Conservation (phyloP, 2,797 vertebrate genomes). For the Acipenser transmontanus region DNA sequence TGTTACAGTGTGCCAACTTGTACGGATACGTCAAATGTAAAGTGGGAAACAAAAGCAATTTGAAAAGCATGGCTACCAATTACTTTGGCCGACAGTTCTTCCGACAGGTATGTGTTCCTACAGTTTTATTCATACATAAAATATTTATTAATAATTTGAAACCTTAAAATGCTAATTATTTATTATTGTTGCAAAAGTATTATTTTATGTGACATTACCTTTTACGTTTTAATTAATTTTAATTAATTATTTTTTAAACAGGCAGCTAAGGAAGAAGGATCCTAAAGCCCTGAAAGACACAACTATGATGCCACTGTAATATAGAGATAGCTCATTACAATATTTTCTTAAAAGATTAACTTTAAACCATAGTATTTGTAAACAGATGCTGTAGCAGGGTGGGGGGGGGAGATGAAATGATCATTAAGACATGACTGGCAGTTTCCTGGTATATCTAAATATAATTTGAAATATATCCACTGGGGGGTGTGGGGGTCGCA, state of each 20-base stretch:
- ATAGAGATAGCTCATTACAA: not conserved
- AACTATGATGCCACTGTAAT: not conserved
- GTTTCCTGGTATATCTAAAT: too few relatives aligned
- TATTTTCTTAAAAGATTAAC: too few relatives aligned
- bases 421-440: too few relatives aligned
- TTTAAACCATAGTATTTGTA: too few relatives aligned
- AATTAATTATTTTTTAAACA: conserved; percentile 30
- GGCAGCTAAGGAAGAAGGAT: conserved; percentile 60
- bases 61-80: conserved; percentile 83
- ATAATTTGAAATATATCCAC: too few relatives aligned
- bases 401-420: too few relatives aligned
- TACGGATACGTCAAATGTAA: conserved; percentile 89
- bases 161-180: too few relatives aligned
- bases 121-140: too few relatives aligned
- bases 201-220: not conserved
- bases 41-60: conserved; percentile 77
- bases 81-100: conserved; percentile 86
- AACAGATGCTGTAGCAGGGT: too few relatives aligned
- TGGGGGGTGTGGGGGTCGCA: too few relatives aligned
- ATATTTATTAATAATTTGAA: too few relatives aligned
- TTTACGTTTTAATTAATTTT: not conserved
- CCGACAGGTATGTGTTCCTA: conserved; percentile 65
- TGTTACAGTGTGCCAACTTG: conserved; percentile 84
- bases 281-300: conserved; percentile 33
- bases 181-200: not conserved